Base-by-base conservation (phyloP, 2,888 invertebrate genomes). In the Leucophora obtusa region DNA sequence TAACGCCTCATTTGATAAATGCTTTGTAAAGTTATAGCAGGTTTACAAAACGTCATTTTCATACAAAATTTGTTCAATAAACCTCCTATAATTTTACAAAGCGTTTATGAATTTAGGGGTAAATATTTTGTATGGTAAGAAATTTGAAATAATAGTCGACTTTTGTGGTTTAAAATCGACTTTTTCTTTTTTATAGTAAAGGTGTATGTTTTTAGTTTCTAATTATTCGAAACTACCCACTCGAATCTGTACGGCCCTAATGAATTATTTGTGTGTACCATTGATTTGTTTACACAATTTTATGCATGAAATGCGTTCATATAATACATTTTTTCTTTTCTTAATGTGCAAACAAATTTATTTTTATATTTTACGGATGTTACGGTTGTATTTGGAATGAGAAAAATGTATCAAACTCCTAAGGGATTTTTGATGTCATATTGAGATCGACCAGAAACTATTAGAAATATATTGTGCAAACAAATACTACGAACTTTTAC, bases 221-320 rank as follows among this genome's bases (percentile, higher is more conserved):
- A 1, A 7, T 1, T 6, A 28, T 6, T 28, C 4, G 4, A 38
- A 38, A 38, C 11, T 38, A 11, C 2, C 10, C 38, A 38, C 11
- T 38, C 5, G 4, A 47, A 5, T 47, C n/a, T 1, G 43, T 47
- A 11, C 6, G 11, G 2, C 35, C 43, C 51, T 58, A 50, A 47
- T 65, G 17, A n/a, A 18, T 28, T 15, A 17, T 63, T 6, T 47
- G 14, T 73, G 72, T 76, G 24, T 72, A 47, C 33, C 58, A 21
- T 63, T 75, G 75, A 77, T 77, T 81, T 81, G 73, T 77, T 81
- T 77, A 70, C 70, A 60, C 38, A 81, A 70, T 80, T 72, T 75
- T 62, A 75, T 72, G 80, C 75, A 76, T 35, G 80, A 80, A 75
- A 58, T 62, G 62, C 62, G 51, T 68, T 75, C 54, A 73, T 77